Evolutionary conservation across 2,888 invertebrate species (phyloP).

Genomic region (Trichogramma evanescens): DNA sequence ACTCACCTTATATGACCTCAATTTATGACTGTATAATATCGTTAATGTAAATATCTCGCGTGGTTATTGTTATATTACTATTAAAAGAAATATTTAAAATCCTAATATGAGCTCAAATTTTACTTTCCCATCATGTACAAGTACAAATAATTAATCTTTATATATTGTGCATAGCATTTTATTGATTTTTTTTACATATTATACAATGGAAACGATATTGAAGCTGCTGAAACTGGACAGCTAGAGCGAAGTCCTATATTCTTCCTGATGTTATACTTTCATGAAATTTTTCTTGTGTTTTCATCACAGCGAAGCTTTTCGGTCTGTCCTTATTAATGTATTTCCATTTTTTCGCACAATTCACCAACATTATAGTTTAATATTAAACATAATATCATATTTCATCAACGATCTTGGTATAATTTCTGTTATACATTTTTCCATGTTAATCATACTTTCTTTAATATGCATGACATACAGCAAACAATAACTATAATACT

Average conservation of each 20-base stretch:
- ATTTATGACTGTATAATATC: conserved; percentile 38
- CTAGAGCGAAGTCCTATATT: conserved; percentile 24
- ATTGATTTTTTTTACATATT: conserved; percentile 43
- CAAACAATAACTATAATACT: too few species aligned
- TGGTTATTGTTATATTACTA: conserved; percentile 45
- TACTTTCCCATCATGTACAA: background rate
- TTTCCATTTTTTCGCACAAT: conserved; percentile 20
- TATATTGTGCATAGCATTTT: conserved; percentile 32
- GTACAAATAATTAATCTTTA: background rate
- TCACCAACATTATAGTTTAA: conserved; percentile 17
- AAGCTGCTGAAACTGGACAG: conserved; percentile 39
- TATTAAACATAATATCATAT: background rate
- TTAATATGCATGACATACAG: too few species aligned
- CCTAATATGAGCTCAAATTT: conserved; percentile 1
- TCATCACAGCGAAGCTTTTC: too few species aligned
- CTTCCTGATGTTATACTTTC: background rate
- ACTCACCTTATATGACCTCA: too few species aligned
- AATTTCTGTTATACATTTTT: too few species aligned
- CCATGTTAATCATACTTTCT: too few species aligned
- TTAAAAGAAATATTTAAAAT: conserved; percentile 35
- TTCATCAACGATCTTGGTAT: too few species aligned
- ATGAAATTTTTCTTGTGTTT: too few species aligned
- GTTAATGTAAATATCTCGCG: conserved; percentile 43
- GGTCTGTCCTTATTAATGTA: too few species aligned
- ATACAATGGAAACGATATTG: conserved; percentile 46